Evolutionary conservation across 2,113 vertebrate genomes (phyloP).

Genomic region (Caracal caracal): DNA sequence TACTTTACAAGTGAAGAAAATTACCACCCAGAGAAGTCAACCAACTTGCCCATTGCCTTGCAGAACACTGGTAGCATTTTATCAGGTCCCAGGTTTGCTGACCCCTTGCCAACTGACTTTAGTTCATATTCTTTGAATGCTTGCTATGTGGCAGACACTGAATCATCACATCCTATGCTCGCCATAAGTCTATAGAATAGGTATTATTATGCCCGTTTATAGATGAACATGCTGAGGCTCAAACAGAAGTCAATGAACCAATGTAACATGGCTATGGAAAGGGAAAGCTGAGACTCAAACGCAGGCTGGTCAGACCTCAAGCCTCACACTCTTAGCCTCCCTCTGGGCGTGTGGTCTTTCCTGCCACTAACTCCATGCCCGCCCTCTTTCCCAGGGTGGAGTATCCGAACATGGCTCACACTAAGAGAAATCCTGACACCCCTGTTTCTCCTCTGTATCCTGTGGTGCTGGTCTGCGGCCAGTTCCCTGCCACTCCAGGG

Average conservation of each 20-base stretch:
- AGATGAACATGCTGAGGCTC: background rate
- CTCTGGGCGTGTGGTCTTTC: background rate
- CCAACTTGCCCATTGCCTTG: background rate
- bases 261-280: background rate
- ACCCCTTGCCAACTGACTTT: background rate
- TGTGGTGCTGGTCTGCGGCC: background rate
- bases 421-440: background rate
- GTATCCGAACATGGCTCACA: background rate
- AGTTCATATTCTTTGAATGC: background rate
- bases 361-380: too few relatives aligned
- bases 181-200: background rate
- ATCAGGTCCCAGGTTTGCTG: background rate
- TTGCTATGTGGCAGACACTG: background rate
- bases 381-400: background rate
- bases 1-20: background rate
- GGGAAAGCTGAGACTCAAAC: background rate
- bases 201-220: background rate
- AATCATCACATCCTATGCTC: background rate
- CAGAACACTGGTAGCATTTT: background rate
- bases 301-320: background rate
- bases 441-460: background rate
- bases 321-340: background rate
- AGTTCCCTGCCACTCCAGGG: background rate
- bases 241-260: background rate
- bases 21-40: background rate